Base-by-base conservation (phyloP, 2,113 vertebrate genomes). In the Pseudorasbora parva region DNA sequence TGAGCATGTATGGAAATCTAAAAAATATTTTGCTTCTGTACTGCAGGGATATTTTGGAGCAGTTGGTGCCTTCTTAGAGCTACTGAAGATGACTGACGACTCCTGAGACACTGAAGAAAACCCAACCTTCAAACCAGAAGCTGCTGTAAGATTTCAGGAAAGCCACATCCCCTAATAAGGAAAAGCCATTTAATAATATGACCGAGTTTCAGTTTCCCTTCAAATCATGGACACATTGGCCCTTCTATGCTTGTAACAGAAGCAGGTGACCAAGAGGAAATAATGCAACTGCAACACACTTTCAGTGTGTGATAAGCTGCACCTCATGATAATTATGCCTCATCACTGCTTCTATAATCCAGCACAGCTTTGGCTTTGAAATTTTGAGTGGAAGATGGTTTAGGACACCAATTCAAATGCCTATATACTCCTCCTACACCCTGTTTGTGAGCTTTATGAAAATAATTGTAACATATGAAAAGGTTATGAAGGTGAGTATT, bases 31-130 rank as follows among this genome's bases (percentile, higher is more conserved):
- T 74, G 71, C 21, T 77, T 57, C 54, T 57, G 15, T 51, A 7
- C 62, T 83, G 8, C 91, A 97, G 96, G 96, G 96, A 82, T 97
- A 97, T 87, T 97, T 97, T 15, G 96, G 96, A 1, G 95, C 96
- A 0, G 96, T 97, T 0, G 96, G 96, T 12, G 96, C 96, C 82
- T 92, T 97, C 25, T 93, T 97, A 81, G 95, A 95, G 80, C 94
- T 97, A 73, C 90, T 96, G 92, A 93, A 78, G 83, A 85, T 85
- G 2, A 89, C 94, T 0, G 88, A 90, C 59, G 89, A 90, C 78
- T 86, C 86, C 49, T 88, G 64, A 88, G 66, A 81, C 68, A 60
- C 64, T 76, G 41, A 87, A 23, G 78, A 75, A 78, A 74, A 62
- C 21, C 43, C 43, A 78, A 82, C 51, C 62, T 66, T 72, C 45